phyloP scores from a whole-genome alignment of 2,888 invertebrate species.

The Scaptomyza parva region DNA sequence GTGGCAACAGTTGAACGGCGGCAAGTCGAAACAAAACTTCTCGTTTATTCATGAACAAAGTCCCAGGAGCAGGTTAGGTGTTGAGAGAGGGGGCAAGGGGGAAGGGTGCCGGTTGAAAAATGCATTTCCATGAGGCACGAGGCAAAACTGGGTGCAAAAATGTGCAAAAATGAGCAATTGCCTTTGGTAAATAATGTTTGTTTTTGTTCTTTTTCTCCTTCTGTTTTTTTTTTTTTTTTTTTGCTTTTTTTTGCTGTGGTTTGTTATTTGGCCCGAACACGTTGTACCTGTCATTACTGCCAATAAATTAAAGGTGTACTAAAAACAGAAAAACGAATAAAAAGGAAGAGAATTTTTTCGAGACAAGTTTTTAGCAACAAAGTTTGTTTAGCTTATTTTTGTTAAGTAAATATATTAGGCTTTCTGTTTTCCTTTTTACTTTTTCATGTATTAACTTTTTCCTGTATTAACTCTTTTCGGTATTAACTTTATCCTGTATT shows the following conservation, averaged over 20 bases:
- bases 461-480: too few species aligned
- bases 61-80: not conserved
- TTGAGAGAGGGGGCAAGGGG: not conserved
- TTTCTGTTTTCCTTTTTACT: too few species aligned
- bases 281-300: too few species aligned
- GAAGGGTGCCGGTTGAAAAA: not conserved
- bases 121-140: constrained; percentile 38
- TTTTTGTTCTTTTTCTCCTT: constrained; percentile 6
- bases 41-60: constrained; percentile 44
- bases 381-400: too few species aligned
- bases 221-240: constrained; percentile 3
- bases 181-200: constrained; percentile 56
- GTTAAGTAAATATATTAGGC: too few species aligned
- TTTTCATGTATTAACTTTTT: too few species aligned
- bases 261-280: constrained; percentile 49
- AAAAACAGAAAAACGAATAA: not conserved
- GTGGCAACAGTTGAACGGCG: constrained; percentile 8
- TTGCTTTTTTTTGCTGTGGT: constrained; percentile 31
- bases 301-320: not conserved
- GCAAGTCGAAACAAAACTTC: constrained; percentile 25
- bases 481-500: too few species aligned
- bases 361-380: too few species aligned
- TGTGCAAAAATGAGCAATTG: constrained; percentile 78
- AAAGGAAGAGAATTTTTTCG: too few species aligned
- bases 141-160: constrained; percentile 50